Conservation (phyloP, 2,888 invertebrate species). For the Frankliniella intonsa region DNA sequence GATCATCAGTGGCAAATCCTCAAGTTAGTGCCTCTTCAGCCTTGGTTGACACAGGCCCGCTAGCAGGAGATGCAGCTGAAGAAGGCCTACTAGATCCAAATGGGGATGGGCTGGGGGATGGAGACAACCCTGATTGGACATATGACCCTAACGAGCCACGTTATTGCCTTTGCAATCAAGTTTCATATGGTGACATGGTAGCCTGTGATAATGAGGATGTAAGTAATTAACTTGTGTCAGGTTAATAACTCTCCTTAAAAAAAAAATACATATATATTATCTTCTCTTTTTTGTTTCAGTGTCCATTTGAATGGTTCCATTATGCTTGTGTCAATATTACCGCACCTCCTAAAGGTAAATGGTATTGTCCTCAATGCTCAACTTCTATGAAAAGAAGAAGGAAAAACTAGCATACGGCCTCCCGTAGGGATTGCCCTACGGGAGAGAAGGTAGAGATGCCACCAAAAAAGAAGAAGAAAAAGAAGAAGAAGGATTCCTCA, state of each 20-base stretch:
- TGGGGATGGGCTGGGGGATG: background rate
- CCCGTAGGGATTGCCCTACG: constrained; percentile 18
- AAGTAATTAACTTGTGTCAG: constrained; percentile 47
- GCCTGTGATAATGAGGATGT: constrained; percentile 97
- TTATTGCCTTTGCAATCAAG: constrained; percentile 95
- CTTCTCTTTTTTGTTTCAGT: constrained; percentile 56
- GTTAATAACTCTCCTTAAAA: constrained; percentile 25
- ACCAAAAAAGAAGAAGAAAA: background rate
- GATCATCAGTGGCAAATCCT: constrained; percentile 31
- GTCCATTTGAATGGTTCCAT: constrained; percentile 99
- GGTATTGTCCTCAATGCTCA: constrained; percentile 97
- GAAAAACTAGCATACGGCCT: constrained; percentile 25
- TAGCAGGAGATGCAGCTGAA: constrained; percentile 36
- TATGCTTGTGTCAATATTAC: constrained; percentile 96
- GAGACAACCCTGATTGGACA: constrained; percentile 65
- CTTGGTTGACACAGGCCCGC: background rate
- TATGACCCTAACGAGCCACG: constrained; percentile 94
- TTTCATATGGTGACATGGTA: constrained; percentile 98
- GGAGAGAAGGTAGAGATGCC: background rate
- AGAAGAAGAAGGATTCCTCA: background rate
- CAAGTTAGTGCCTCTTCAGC: constrained; percentile 33
- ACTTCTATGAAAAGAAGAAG: constrained; percentile 79
- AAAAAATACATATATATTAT: background rate
- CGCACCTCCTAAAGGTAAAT: constrained; percentile 95
- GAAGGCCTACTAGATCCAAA: constrained; percentile 29